Base-by-base conservation (phyloP, 2,888 invertebrate species). In the Acanthococcus lagerstroemiae region DNA sequence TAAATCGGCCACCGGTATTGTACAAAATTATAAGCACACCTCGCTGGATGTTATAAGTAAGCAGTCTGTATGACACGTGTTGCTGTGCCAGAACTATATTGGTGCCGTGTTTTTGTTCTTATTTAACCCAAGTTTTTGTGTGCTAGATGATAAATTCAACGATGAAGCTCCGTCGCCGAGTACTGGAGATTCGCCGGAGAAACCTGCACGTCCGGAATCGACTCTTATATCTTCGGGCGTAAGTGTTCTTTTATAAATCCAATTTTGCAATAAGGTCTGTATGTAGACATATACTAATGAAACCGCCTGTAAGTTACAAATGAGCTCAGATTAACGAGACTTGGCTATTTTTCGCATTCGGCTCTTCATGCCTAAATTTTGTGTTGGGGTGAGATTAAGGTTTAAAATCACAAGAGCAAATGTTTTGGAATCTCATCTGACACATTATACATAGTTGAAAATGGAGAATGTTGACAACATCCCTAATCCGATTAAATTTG, bases 141-240 rank as follows among this genome's bases (percentile, higher is more conserved):
- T 48, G 26, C 27, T 26, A 56, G 50, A 56, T 52, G 55, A 58
- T 25, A 26, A 27, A 54, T 54, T 63, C 27, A 63, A 54, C 44
- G 52, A 52, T 75, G 76, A 76, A 69, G 72, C 67, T 69, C 67
- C 72, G 71, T 69, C 77, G 73, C 77, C 77, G 48, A 77, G 77
- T 72, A 76, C 77, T 12, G 77, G 75, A 70, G 77, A 77, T 55
- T 75, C 75, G 2, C 77, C 75, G 69, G 76, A 76, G 17, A 75
- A 75, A 69, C 77, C 77, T 26, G 76, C 77, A 3, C 76, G 76
- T 56, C 77, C 78, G 15, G 77, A 78, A 69, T 77, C 77, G 6
- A 76, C 77, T 12, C 76, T 77, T 22, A 73, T 76, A 66, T 72
- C 75, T 57, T 74, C 73, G 55, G 75, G 75, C 55, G 76, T 76